Evolutionary conservation across 2,113 vertebrate genomes (phyloP).

Genomic region (Odobenus rosmarus): DNA sequence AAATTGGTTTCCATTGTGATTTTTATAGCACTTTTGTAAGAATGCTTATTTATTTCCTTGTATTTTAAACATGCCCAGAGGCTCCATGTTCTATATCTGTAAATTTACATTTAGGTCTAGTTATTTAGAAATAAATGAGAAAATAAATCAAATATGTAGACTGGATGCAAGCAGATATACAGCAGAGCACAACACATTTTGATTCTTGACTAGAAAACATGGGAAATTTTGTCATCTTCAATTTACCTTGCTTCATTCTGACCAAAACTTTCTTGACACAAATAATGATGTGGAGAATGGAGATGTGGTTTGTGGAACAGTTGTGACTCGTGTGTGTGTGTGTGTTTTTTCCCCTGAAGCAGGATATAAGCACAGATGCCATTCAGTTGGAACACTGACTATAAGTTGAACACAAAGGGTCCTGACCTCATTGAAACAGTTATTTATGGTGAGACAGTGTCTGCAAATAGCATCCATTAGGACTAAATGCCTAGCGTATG

Average conservation of each 20-base stretch:
- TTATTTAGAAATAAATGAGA: slow-evolving; percentile 74
- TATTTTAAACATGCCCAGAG: slow-evolving; percentile 68
- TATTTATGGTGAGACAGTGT: slow-evolving; percentile 75
- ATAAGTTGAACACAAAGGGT: slow-evolving; percentile 68
- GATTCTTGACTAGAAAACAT: slow-evolving; percentile 62
- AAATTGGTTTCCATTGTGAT: slow-evolving; percentile 26
- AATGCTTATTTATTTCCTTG: slow-evolving; percentile 66
- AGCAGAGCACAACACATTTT: slow-evolving; percentile 53
- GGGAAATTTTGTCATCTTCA: slow-evolving; percentile 80
- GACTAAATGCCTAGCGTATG: slow-evolving; percentile 59
- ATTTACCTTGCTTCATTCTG: slow-evolving; percentile 75
- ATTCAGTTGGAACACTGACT: slow-evolving; percentile 79
- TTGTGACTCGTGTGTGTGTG: neutral
- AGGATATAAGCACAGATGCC: slow-evolving; percentile 80
- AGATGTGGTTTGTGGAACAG: slow-evolving; percentile 77
- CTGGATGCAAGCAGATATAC: neutral
- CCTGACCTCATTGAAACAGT: slow-evolving; percentile 76
- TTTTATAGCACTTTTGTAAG: slow-evolving; percentile 60
- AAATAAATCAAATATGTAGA: slow-evolving; percentile 74
- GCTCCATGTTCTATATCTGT: slow-evolving; percentile 44
- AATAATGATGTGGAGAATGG: slow-evolving; percentile 81
- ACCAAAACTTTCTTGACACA: slow-evolving; percentile 82
- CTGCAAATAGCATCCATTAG: slow-evolving; percentile 76
- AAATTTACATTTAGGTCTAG: slow-evolving; percentile 69
- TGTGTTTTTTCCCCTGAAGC: slow-evolving; percentile 75